Base-by-base conservation (phyloP, 1,140 invertebrate species). In the Trissolcus basalis region DNA sequence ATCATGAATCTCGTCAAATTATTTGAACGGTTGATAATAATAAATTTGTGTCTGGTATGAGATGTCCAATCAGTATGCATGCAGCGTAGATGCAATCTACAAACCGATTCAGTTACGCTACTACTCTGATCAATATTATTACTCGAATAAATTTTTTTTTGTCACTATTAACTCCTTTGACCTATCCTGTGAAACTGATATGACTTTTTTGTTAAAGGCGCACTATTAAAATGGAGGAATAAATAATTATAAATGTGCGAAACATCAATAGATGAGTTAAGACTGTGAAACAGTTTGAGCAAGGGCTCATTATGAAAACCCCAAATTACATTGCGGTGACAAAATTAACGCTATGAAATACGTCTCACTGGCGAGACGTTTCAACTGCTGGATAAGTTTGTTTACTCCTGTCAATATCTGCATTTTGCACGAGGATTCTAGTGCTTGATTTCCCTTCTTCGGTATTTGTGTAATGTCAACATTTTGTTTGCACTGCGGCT, bases 341-440 rank as follows among this genome's bases (percentile, higher is more conserved):
- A 60, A 67, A 76, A 76, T 76, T 76, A 76, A 67, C 44, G 45
- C 53, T 41, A 63, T 50, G 56, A 63, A 54, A 36, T 43, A 58
- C 71, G 54, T 16, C 39, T 13, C 6, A 51, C 9, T 39, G 10
- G 9, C 27, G 10, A 9, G 41, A 35, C 47, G 15, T 41, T 35
- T 10, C 44, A 35, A 41, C 50, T 45, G 39, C 50, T 32, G 47
- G 32, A 6, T 13, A 58, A 58, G 48, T 63, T 64, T 47, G 60
- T 72, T 72, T 72, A 64, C 64, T 47, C 48, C 49, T 45, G 59
- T 64, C 68, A 71, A 71, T 71, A 71, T 71, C 12, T 56, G 47
- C 45, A 71, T 71, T 58, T 71, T 56, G 27, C 47, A 47, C 36
- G 39, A 56, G 41, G 32, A 36, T 10, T 47, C 63, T 45, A 15